These are phyloP conservation scores for Clitarchus hookeri DNA, from an alignment of 2,888 invertebrate species.

Conservation along the genomic window DNA sequence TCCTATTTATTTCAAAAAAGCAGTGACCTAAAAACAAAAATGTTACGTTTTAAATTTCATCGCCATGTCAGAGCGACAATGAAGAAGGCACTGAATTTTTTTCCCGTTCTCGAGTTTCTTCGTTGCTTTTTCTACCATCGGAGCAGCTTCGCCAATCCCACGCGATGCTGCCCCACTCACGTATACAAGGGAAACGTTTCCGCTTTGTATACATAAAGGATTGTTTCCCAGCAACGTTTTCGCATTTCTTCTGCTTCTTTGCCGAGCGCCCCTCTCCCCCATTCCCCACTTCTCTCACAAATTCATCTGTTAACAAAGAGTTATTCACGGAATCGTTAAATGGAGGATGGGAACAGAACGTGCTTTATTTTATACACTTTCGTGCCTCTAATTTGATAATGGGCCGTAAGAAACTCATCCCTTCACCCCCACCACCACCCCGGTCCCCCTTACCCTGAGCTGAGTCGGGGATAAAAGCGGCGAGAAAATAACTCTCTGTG, in stretches of 20 bases:
- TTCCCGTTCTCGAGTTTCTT: background rate
- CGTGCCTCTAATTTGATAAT: constrained; percentile 29
- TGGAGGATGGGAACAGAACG: background rate
- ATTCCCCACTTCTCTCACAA: constrained; percentile 17
- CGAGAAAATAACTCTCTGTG: background rate
- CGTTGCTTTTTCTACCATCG: background rate
- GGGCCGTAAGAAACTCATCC: constrained; percentile 19
- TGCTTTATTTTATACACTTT: constrained; percentile 21
- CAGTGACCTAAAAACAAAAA: background rate
- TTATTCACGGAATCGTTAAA: constrained; percentile 14
- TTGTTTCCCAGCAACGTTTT: background rate
- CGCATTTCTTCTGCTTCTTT: background rate
- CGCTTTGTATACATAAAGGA: background rate
- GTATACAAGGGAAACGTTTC: background rate
- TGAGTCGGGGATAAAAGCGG: background rate
- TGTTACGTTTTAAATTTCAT: background rate
- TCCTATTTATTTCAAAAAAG: too few species aligned
- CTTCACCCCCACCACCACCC: background rate
- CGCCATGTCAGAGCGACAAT: background rate
- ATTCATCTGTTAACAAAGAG: constrained; percentile 10
- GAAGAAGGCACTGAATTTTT: background rate
- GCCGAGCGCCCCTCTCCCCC: background rate
- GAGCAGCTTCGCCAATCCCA: background rate
- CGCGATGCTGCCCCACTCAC: background rate
- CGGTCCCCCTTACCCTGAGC: background rate